Base-by-base conservation (phyloP, 1,140 invertebrate genomes). In the Apis florea region DNA sequence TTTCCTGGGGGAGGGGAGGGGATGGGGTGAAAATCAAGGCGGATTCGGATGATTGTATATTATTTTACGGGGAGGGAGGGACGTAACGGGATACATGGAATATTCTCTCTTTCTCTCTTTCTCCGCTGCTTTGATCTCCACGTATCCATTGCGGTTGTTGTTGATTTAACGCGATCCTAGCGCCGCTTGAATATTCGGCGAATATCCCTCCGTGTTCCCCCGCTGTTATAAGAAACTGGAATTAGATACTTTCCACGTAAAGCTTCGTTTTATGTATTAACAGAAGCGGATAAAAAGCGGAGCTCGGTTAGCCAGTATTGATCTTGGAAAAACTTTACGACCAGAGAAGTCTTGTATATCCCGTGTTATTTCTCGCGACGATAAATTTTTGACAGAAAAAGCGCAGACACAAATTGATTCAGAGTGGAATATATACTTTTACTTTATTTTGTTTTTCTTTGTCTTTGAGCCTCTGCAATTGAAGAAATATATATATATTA, bases 81-180 rank as follows among this genome's bases (percentile, higher is more conserved):
- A 31, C 26, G 66, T 59, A 69, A 78, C 53, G 54, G 21, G 31
- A 77, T 77, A 77, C 19, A 78, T 53, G 67, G 54, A 77, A 77
- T 77, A 21, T 19, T 58, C 68, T 40, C 31, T 31, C 31, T 31
- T 31, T 31, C 31, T 2, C 31, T 40, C 31, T 40, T 40, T 53
- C 71, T n/a, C 11, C 59, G 76, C 68, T 83, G 79, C 54, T 73
- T 73, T 59, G 71, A 73, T 73, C 56, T 53, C 47, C 8, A 8
- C 19, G 10, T 61, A 31, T 74, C 51, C 40, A 13, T 17, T 2
- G 6, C 2, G 26, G 17, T n/a, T 40, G 31, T 40, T 61, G 71
- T 61, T 61, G 72, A 74, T 74, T 74, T 21, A 74, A 8, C 15
- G 47, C 17, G 72, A 51, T 73, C 40, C 5, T n/a, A 15, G 31